phyloP scores from a whole-genome alignment of 2,113 vertebrate species.

The Pogonocichla stellata region DNA sequence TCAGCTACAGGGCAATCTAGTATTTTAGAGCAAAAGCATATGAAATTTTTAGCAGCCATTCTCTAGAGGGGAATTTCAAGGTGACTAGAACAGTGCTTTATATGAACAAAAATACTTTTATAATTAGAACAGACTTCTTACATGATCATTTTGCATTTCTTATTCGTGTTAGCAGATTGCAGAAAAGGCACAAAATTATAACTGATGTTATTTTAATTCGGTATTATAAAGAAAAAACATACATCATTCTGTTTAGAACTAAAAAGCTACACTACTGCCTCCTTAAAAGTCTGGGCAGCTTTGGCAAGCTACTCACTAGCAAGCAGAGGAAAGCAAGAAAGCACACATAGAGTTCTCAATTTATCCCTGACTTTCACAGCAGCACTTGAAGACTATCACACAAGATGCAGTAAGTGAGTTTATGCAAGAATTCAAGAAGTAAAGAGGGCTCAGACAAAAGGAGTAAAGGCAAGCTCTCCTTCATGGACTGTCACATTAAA shows the following conservation, averaged over 20 bases:
- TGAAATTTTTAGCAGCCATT: constrained; percentile 67
- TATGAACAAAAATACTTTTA: constrained; percentile 18
- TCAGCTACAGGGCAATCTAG: constrained; percentile 30
- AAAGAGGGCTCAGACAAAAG: background rate
- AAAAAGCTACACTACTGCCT: background rate
- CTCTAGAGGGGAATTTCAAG: constrained; percentile 66
- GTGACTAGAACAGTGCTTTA: constrained; percentile 43
- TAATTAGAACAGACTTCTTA: constrained; percentile 34
- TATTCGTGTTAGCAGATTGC: background rate
- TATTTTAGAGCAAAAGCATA: constrained; percentile 53
- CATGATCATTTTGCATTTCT: constrained; percentile 7
- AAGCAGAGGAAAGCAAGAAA: background rate
- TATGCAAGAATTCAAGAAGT: background rate
- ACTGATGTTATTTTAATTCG: background rate
- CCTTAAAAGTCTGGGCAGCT: background rate
- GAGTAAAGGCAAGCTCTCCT: background rate
- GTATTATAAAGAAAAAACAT: background rate
- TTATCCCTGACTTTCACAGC: constrained; percentile 13
- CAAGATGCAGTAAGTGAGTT: background rate
- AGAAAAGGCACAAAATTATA: background rate
- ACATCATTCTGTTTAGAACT: background rate
- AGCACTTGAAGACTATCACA: constrained; percentile 5
- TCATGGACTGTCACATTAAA: background rate
- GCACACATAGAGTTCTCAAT: background rate
- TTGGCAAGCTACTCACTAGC: background rate